Evolutionary conservation across 30 jellyfish, hydroid and myxozoan genomes (phyloP), one percentile per base, ranked within the genome.

Genomic region (Aurelia aurita complex sp. Pacific): DNA sequence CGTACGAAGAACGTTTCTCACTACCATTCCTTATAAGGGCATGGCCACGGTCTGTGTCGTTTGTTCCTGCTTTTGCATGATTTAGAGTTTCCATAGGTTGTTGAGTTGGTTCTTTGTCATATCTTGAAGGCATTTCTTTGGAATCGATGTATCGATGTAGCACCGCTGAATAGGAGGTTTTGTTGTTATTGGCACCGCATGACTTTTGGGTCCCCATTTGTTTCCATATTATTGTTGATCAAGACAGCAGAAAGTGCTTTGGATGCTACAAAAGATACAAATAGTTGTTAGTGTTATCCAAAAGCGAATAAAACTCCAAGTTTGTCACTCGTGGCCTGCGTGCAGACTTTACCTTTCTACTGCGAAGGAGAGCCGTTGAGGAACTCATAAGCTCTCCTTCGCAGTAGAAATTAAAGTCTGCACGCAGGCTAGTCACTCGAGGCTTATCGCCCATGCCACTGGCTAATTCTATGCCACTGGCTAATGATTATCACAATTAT

Each of bases 71-170:
- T 10, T 36, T 29, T 32, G 76, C 76, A 69, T 81, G 79, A 61
- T 68, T 81, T 10, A 34, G 10, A 10, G 51, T 69, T 32, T 81
- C 83, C 35, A 69, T 15, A 11, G 64, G 79, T 23, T 81, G 67
- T 15, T 51, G 68, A 54, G 72, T 59, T 2, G 38, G 36, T 9
- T 81, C 90, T 54, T 60, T 66, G 65, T 67, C 90, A 23, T 46
- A 53, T 53, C 90, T 81, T 40, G 90, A 81, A 19, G 90, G 90
- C 90, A 67, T 81, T 67, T 54, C 79, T 73, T 50, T 81, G 19
- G 77, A 67, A 23, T 67, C 89, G 34, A 51, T 75, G 74, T 50
- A 75, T 16, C 85, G 85, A 12, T 75, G 85, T 34, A 75, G 59
- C 14, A 75, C 85, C 15, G 85, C 85, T 18, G 85, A 52, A 29